Conservation (phyloP, 2,888 invertebrate genomes). For the Oxycera nigricornis region DNA sequence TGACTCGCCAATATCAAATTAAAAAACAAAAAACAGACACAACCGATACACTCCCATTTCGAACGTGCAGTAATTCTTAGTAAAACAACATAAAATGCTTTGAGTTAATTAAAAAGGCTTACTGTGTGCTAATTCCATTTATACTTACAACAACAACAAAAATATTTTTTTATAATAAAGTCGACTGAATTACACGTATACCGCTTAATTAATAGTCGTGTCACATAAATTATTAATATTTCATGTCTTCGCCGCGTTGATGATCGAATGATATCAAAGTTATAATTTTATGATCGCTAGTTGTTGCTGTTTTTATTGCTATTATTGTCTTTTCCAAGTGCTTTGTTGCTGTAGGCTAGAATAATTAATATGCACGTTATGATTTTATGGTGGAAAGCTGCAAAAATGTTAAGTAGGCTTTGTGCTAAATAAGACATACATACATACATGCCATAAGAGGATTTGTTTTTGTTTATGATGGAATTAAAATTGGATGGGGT, state of each 20-base stretch:
- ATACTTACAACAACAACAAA: too few species aligned
- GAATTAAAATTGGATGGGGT: not conserved
- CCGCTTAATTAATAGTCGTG: conserved; percentile 18
- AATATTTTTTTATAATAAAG: not conserved
- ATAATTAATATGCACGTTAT: not conserved
- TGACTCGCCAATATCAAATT: conserved; percentile 6
- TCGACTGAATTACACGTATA: not conserved
- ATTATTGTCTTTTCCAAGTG: too few species aligned
- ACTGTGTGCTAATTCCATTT: not conserved
- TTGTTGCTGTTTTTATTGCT: not conserved
- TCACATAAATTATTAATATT: conserved; percentile 23
- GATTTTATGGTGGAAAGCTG: not conserved
- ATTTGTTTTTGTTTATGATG: not conserved
- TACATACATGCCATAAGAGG: not conserved
- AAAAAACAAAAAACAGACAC: too few species aligned
- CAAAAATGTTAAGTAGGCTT: not conserved
- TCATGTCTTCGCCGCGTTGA: not conserved
- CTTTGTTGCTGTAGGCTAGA: not conserved
- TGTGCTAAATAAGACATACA: not conserved
- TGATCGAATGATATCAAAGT: conserved; percentile 14
- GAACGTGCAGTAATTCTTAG: not conserved
- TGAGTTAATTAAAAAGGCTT: conserved; percentile 3
- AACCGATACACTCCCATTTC: too few species aligned
- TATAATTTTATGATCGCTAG: not conserved
- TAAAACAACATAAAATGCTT: not conserved